Evolutionary conservation across 2,888 invertebrate genomes (phyloP).

Genomic region (Pediacus dermestoides): DNA sequence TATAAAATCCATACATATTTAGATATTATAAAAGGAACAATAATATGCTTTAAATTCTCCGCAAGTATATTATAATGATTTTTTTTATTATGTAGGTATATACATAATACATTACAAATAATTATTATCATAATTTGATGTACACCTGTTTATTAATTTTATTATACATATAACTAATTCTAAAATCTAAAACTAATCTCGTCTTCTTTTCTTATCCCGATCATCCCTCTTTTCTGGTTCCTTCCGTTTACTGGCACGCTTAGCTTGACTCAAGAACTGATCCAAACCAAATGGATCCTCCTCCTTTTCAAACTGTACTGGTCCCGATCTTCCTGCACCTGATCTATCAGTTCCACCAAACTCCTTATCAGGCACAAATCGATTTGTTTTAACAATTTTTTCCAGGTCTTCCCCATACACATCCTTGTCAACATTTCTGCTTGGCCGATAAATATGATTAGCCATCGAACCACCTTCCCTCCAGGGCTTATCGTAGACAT

Average conservation of each 20-base stretch:
- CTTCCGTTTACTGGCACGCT: slow-evolving; percentile 69
- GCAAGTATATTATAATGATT: too few species aligned
- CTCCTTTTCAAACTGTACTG: slow-evolving; percentile 92
- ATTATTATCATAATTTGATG: too few species aligned
- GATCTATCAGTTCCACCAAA: slow-evolving; percentile 86
- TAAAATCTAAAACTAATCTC: too few species aligned
- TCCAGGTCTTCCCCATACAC: slow-evolving; percentile 89
- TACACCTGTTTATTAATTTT: too few species aligned
- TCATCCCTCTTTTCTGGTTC: slow-evolving; percentile 52
- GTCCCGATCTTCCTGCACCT: slow-evolving; percentile 72
- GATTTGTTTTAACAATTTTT: slow-evolving; percentile 79
- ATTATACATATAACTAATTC: too few species aligned
- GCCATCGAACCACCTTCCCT: slow-evolving; percentile 82
- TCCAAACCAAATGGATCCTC: slow-evolving; percentile 97
- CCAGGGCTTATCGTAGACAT: slow-evolving; percentile 98
- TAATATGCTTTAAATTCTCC: too few species aligned
- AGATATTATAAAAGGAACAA: too few species aligned
- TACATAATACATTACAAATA: too few species aligned
- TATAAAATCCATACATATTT: too few species aligned
- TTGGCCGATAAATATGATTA: slow-evolving; percentile 85
- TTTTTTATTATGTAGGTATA: too few species aligned
- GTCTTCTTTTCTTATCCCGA: slow-evolving; percentile 50
- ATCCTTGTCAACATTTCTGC: slow-evolving; percentile 84
- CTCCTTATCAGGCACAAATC: slow-evolving; percentile 96
- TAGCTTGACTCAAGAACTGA: slow-evolving; percentile 96